Percentiles rank a stretch among this genome's conserved stretches.
phyloP scores from a whole-genome alignment of 2,113 vertebrate genomes.

The Aphyosemion australe region DNA sequence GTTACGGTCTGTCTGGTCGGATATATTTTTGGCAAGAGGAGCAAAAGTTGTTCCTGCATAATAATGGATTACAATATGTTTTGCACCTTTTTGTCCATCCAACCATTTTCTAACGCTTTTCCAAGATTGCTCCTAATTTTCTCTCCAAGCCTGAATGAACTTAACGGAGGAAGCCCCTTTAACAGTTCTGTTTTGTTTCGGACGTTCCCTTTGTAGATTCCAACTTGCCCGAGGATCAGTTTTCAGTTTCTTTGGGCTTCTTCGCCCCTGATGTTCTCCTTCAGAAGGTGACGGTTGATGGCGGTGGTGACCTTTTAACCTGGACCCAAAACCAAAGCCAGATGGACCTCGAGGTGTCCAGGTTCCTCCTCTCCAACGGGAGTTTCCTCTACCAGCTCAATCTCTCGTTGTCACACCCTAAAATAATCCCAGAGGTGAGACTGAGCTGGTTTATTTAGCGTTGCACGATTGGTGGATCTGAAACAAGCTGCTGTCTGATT shows the following conservation, averaged over 20 bases:
- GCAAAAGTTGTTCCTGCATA: too few relatives aligned
- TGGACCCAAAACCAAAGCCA: constrained; percentile 27
- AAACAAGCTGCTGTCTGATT: constrained; percentile 6
- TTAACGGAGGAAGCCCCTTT: too few relatives aligned
- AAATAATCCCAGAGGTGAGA: constrained; percentile 56
- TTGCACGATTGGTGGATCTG: background rate
- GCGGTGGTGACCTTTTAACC: constrained; percentile 33
- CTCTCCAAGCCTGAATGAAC: too few relatives aligned
- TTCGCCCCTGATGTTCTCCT: constrained; percentile 58
- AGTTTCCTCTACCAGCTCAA: constrained; percentile 44
- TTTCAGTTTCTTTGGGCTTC: constrained; percentile 39
- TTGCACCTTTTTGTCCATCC: too few relatives aligned
- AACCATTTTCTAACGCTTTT: too few relatives aligned
- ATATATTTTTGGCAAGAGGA: too few relatives aligned
- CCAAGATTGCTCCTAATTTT: too few relatives aligned
- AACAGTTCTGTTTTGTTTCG: too few relatives aligned
- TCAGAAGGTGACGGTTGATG: constrained; percentile 39
- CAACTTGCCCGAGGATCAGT: constrained; percentile 14
- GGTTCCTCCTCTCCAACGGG: constrained; percentile 40
- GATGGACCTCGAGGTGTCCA: constrained; percentile 26
- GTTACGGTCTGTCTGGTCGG: too few relatives aligned
- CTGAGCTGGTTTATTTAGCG: background rate
- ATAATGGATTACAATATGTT: too few relatives aligned
- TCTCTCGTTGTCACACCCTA: constrained; percentile 43
- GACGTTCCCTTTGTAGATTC: constrained; percentile 27